Base-by-base conservation (phyloP, 2,888 invertebrate genomes). In the Adelphocoris suturalis region DNA sequence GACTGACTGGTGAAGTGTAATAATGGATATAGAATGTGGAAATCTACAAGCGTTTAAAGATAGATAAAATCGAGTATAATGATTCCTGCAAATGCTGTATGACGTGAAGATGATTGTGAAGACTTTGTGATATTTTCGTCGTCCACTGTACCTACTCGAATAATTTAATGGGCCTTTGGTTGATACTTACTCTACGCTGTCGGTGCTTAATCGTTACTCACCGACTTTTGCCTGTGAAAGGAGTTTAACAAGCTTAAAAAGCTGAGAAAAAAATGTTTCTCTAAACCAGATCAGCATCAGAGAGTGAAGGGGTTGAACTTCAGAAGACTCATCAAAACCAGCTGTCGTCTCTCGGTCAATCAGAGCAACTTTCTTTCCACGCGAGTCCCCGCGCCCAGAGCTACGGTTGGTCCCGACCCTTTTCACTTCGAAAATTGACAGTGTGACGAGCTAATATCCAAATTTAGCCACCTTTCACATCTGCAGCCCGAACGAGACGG, bases 351-450 rank as follows among this genome's bases (percentile, higher is more conserved):
- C 68, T 68, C 68, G 68, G 68, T 68, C 68, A 68, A 68, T 68
- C 68, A 27, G 23, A 68, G 3, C 68, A 23, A 68, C 68, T 68
- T 68, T 68, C 68, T 68, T 68, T 19, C 37, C 68, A 5, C 68
- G 68, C 27, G 68, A 13, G 23, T 23, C 27, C 23, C 23, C 68
- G 9, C 61, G 19, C 19, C 61, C 61, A 14, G n/a, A 61, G n/a
- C 68, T 68, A 68, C 23, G 68, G 68, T 2, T 23, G 68, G 37
- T 37, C 37, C n/a, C 37, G 37, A 37, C 23, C 68, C 68, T 68
- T 68, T 68, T 68, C 68, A 68, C 68, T 68, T 68, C 68, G 68
- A 68, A 68, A 68, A 68, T 68, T 68, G 68, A 68, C 68, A 68
- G 68, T 68, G 19, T 68, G 68, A 23, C 68, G 68, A 19, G 27